These are phyloP conservation scores for Adoxophyes honmai DNA, from an alignment of 1,140 invertebrate species.

Conservation along the genomic window DNA sequence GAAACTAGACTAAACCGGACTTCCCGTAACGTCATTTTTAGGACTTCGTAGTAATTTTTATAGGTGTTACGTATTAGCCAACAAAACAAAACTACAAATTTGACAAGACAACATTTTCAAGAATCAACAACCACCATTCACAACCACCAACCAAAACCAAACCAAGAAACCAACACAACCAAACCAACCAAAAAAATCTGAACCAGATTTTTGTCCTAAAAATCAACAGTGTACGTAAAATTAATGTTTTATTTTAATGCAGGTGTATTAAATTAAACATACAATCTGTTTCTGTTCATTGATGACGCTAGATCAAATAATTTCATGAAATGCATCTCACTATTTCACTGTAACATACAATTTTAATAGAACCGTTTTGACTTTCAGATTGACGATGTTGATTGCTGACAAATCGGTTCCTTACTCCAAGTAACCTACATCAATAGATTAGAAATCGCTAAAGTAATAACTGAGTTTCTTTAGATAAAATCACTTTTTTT, in stretches of 20 bases:
- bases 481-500: neutral
- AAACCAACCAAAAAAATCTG: conserved; percentile 4
- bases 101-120: neutral
- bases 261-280: neutral
- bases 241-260: neutral
- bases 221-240: conserved; percentile 1
- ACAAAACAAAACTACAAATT: too few species aligned
- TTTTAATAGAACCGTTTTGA: conserved; percentile 4
- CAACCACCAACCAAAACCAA: neutral
- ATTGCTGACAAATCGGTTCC: neutral
- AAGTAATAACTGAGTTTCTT: neutral
- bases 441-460: neutral
- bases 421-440: neutral
- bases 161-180: neutral
- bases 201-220: neutral
- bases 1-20: too few species aligned
- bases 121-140: neutral
- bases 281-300: neutral
- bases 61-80: too few species aligned
- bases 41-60: too few species aligned
- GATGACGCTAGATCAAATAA: neutral
- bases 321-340: neutral
- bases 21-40: too few species aligned
- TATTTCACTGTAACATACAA: neutral
- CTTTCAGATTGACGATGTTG: conserved; percentile 2